Evolutionary conservation across 2,113 vertebrate species (phyloP).

Genomic region (Salvelinus fontinalis): DNA sequence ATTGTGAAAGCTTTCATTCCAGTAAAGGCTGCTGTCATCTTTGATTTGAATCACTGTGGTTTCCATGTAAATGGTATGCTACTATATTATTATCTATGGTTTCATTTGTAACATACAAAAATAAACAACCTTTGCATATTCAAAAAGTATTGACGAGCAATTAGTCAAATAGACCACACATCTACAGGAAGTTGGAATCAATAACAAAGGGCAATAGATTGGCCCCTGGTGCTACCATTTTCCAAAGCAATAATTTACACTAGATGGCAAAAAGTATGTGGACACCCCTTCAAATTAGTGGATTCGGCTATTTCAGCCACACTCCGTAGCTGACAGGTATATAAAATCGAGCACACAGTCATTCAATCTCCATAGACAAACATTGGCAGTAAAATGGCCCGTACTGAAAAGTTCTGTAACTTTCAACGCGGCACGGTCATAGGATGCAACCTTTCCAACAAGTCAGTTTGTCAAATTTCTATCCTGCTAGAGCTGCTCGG

Average conservation of each 20-base stretch:
- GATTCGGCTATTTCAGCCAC: too few species aligned
- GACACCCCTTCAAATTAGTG: too few species aligned
- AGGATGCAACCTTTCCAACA: too few species aligned
- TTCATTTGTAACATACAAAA: constrained; percentile 20
- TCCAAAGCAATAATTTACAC: constrained; percentile 5
- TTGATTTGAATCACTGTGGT: constrained; percentile 22
- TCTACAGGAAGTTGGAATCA: background rate
- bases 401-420: too few species aligned
- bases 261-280: constrained; percentile 6
- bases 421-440: too few species aligned
- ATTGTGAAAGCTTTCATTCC: constrained; percentile 23
- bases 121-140: constrained; percentile 13
- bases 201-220: constrained; percentile 1
- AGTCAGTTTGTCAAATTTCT: too few species aligned
- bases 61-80: constrained; percentile 17
- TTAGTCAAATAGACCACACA: constrained; percentile 3
- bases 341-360: too few species aligned
- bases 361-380: too few species aligned
- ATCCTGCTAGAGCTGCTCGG: too few species aligned
- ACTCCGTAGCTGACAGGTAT: too few species aligned
- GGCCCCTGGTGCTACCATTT: constrained; percentile 38
- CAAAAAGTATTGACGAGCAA: constrained; percentile 8
- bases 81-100: constrained; percentile 16
- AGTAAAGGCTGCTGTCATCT: constrained; percentile 21
- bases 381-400: too few species aligned